phyloP scores from a whole-genome alignment of 2,888 invertebrate species.

The Eupithecia tripunctaria region DNA sequence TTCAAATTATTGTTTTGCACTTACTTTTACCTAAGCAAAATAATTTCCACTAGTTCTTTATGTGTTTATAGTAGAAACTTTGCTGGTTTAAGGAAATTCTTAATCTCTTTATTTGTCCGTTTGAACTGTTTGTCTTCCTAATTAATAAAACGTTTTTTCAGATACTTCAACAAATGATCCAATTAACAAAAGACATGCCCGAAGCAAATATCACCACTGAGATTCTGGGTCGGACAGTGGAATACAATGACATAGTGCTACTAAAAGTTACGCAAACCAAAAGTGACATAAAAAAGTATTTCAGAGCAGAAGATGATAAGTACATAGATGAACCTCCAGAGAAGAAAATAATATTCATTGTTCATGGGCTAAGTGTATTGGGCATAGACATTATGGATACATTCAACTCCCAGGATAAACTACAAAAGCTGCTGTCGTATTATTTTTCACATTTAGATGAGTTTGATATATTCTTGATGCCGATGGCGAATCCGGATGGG shows the following conservation, averaged over 20 bases:
- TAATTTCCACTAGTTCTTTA: no score
- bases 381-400: slow-evolving; percentile 49
- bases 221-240: slow-evolving; percentile 61
- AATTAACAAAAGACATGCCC: slow-evolving; percentile 47
- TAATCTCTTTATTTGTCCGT: no score
- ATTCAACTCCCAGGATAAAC: slow-evolving; percentile 29
- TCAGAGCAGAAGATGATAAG: slow-evolving; percentile 59
- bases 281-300: slow-evolving; percentile 52
- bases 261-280: slow-evolving; percentile 41
- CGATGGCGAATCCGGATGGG: slow-evolving; percentile 77
- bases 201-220: slow-evolving; percentile 57
- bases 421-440: slow-evolving; percentile 55
- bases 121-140: no score
- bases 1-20: no score
- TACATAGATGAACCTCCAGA: slow-evolving; percentile 62
- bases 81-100: no score
- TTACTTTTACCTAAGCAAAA: no score
- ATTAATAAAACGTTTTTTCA: no score
- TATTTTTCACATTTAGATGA: slow-evolving; percentile 67
- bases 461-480: slow-evolving; percentile 74
- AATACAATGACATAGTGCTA: slow-evolving; percentile 69
- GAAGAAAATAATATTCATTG: slow-evolving; percentile 73
- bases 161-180: slow-evolving; percentile 55
- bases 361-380: slow-evolving; percentile 68
- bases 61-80: no score